phyloP scores from a whole-genome alignment of 2,797 vertebrate genomes.

The Amblyopsis hoosieri region DNA sequence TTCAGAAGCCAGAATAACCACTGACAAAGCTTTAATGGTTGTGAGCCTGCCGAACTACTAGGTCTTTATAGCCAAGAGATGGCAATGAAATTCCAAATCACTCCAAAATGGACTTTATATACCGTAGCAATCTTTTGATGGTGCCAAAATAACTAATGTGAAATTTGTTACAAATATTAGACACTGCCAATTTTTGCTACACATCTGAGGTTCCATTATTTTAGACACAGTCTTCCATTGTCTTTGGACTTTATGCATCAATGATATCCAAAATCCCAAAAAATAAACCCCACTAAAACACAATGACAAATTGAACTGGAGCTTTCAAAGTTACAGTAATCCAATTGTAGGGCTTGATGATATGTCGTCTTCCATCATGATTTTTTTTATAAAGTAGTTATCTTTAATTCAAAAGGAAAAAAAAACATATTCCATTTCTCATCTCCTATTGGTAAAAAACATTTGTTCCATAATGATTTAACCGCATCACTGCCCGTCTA shows the following conservation, averaged over 20 bases:
- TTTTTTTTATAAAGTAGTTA: constrained; percentile 4
- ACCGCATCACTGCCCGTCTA: constrained; percentile 51
- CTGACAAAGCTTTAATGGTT: constrained; percentile 24
- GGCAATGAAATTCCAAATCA: constrained; percentile 28
- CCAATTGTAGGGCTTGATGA: constrained; percentile 3
- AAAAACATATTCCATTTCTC: constrained; percentile 57
- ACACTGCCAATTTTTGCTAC: background rate
- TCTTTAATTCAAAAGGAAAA: constrained; percentile 39
- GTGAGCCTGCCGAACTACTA: constrained; percentile 25
- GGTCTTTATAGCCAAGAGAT: constrained; percentile 27
- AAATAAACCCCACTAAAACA: constrained; percentile 13
- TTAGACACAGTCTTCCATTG: background rate
- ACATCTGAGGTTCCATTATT: constrained; percentile 14
- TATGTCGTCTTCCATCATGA: too few species aligned
- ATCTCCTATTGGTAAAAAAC: constrained; percentile 53
- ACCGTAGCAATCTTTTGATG: constrained; percentile 1
- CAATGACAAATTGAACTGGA: background rate
- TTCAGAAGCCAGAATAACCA: constrained; percentile 39
- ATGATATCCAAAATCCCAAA: constrained; percentile 5
- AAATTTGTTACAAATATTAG: constrained; percentile 1
- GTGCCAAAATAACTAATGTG: constrained; percentile 13
- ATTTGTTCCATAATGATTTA: constrained; percentile 54
- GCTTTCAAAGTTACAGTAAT: background rate
- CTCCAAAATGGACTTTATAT: constrained; percentile 22
- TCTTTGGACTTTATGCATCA: constrained; percentile 6